Percentiles rank a stretch among this genome's conserved stretches.
phyloP scores from a whole-genome alignment of 2,888 invertebrate genomes.

The Polyommatus iphigenia region DNA sequence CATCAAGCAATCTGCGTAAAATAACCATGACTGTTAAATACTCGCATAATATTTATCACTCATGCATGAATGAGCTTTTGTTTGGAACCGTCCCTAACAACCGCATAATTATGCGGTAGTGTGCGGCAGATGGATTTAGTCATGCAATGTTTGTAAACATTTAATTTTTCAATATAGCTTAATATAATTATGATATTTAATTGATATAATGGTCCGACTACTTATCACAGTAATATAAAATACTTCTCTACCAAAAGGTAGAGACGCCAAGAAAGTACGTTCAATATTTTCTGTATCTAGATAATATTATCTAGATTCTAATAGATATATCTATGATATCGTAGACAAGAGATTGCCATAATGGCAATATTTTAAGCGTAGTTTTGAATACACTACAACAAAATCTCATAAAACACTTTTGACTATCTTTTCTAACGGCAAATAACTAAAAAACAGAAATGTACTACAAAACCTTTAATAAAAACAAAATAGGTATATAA shows the following conservation, averaged over 20 bases:
- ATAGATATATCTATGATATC: too few relatives aligned
- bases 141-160: not conserved
- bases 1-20: not conserved
- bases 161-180: not conserved
- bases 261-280: not conserved
- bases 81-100: not conserved
- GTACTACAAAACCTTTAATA: conserved; percentile 30
- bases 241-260: not conserved
- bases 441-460: not conserved
- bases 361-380: not conserved
- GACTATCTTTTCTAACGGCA: not conserved
- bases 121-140: not conserved
- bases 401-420: not conserved
- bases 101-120: not conserved
- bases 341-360: too few relatives aligned
- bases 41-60: conserved; percentile 5
- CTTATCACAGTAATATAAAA: too few relatives aligned
- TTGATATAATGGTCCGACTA: too few relatives aligned
- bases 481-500: conserved; percentile 24
- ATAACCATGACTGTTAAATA: not conserved
- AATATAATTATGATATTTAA: too few relatives aligned
- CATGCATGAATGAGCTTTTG: not conserved
- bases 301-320: too few relatives aligned
- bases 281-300: too few relatives aligned
- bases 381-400: too few relatives aligned